These are phyloP conservation scores for Erannis defoliaria DNA, from an alignment of 2,888 invertebrate genomes.

Conservation along the genomic window DNA sequence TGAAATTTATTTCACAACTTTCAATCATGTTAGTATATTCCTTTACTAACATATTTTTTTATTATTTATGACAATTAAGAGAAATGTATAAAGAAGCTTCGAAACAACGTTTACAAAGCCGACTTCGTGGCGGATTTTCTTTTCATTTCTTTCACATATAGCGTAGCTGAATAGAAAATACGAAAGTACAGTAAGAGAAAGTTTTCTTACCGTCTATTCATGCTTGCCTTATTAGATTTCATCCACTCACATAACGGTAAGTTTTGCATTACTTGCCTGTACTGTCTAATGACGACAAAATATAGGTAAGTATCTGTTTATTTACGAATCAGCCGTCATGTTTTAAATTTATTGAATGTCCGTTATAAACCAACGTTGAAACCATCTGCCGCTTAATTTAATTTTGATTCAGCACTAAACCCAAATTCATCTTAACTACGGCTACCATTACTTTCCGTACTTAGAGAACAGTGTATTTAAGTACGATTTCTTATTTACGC, in stretches of 20 bases:
- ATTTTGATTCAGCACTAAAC: too few relatives aligned
- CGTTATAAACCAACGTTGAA: too few relatives aligned
- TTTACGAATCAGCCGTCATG: not conserved
- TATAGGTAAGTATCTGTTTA: constrained; percentile 2
- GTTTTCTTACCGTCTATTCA: constrained; percentile 25
- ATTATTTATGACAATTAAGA: constrained; percentile 34
- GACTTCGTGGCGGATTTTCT: constrained; percentile 9
- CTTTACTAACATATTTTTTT: constrained; percentile 33
- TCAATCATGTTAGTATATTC: constrained; percentile 42
- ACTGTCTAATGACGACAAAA: not conserved
- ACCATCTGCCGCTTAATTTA: too few relatives aligned
- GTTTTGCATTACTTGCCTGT: constrained; percentile 20
- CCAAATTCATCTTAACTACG: too few relatives aligned
- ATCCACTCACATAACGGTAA: constrained; percentile 18
- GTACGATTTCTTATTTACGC: too few relatives aligned
- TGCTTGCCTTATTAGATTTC: constrained; percentile 37
- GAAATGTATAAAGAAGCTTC: not conserved
- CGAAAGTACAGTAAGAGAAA: constrained; percentile 40
- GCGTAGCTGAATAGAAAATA: constrained; percentile 29
- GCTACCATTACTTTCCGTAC: too few relatives aligned
- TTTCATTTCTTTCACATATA: constrained; percentile 10
- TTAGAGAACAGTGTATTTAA: too few relatives aligned
- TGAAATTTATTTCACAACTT: constrained; percentile 45
- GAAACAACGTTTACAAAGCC: not conserved
- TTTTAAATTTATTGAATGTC: not conserved